Base-by-base conservation (phyloP, 30 jellyfish, hydroid and myxozoan species). In the Aurelia aurita complex sp. Pacific region DNA sequence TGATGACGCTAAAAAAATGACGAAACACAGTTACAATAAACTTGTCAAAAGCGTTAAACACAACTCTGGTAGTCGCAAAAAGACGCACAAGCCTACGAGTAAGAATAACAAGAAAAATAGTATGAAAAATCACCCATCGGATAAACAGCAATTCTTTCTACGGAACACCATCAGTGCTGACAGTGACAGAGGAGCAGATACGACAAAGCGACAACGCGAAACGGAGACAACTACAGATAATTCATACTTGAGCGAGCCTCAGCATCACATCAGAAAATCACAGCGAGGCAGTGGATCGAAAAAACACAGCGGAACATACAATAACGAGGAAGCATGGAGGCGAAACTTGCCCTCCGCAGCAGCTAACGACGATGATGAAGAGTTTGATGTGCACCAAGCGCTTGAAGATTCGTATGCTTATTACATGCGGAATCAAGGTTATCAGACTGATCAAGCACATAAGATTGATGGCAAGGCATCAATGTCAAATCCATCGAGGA, bases 91-190 rank as follows among this genome's bases (percentile, higher is more conserved):
- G n/a, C 64, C 17, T 50, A 29, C 38, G 2, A 40, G 5, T 2
- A 51, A 19, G 19, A 38, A 35, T 9, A 67, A 12, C 29, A 51
- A 8, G 16, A 50, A 72, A 43, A 46, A 54, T 15, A 71, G 81
- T 42, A 12, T 23, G 16, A 17, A 52, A 16, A 38, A 35, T 14
- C 69, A 33, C 34, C 62, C 62, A 43, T 57, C 75, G 1, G 91
- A 82, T 70, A 55, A 82, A 17, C 85, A 71, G 54, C 73, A 82
- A 33, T 55, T 82, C 51, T 82, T 82, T 64, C 91, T 82, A 4
- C 64, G 91, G 67, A 51, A 71, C 50, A 62, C 42, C 15, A 82
- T 82, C 64, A 66, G 73, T 17, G 50, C 61, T 68, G 69, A 74
- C 59, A 29, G 53, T 50, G 29, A 35, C 42, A 2, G 36, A 51